These are phyloP conservation scores for Tenebrosternarchus preto DNA, from an alignment of 2,113 vertebrate genomes.

Conservation along the genomic window DNA sequence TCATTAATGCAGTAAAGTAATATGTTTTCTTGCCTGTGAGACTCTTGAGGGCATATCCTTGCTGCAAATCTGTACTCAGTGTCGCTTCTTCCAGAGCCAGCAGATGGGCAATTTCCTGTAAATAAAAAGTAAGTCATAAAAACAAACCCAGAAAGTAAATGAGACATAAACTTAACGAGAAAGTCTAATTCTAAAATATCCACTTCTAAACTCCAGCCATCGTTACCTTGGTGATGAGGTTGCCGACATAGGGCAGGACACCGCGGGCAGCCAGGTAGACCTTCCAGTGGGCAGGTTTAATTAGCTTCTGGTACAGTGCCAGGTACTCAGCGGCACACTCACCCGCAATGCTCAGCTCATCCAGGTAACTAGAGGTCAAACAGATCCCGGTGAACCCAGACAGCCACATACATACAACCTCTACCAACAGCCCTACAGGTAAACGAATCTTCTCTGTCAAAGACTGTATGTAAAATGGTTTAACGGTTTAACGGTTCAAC, in stretches of 20 bases:
- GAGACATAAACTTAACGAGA: not conserved
- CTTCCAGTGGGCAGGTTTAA: conserved; percentile 96
- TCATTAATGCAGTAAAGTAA: not conserved
- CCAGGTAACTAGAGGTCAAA: conserved; percentile 83
- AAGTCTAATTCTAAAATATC: not conserved
- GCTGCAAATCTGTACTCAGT: conserved; percentile 94
- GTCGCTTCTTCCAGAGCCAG: conserved; percentile 96
- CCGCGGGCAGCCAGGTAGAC: conserved; percentile 94
- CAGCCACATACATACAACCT: not conserved
- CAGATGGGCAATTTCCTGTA: conserved; percentile 94
- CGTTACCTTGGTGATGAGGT: conserved; percentile 94
- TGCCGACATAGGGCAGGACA: conserved; percentile 93
- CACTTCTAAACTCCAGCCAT: not conserved
- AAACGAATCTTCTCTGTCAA: not conserved
- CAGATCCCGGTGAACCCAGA: not conserved
- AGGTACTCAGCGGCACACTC: conserved; percentile 96
- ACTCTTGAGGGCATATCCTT: conserved; percentile 97
- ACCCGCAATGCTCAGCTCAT: conserved; percentile 92
- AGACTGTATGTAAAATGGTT: not conserved
- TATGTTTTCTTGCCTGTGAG: conserved; percentile 82
- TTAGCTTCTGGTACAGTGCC: conserved; percentile 95
- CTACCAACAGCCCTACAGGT: not conserved
- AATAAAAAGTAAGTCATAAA: conserved; percentile 37
- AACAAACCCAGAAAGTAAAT: not conserved
- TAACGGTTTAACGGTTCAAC: too few relatives aligned